These are phyloP conservation scores for Platycercus adscitus DNA, from an alignment of 2,113 vertebrate genomes.

Conservation along the genomic window DNA sequence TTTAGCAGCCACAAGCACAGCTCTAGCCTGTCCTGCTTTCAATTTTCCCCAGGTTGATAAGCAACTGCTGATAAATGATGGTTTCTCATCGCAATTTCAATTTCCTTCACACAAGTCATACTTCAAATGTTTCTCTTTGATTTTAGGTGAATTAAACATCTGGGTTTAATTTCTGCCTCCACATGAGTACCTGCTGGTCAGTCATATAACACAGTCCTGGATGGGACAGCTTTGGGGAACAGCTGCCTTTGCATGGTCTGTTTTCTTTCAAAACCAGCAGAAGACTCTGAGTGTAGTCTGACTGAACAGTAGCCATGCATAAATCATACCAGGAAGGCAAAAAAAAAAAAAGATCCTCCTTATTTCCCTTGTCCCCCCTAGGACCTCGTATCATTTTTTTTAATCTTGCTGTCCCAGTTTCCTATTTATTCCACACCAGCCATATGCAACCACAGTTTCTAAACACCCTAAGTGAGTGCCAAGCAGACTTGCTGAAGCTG, in stretches of 20 bases:
- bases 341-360: not conserved
- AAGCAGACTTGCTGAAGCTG: not conserved
- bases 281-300: not conserved
- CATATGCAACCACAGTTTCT: not conserved
- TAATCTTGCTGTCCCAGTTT: not conserved
- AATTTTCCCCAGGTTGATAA: not conserved
- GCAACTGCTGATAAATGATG: not conserved
- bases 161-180: not conserved
- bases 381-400: not conserved
- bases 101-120: not conserved
- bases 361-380: not conserved
- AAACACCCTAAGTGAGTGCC: not conserved
- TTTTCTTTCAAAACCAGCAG: not conserved
- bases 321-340: not conserved
- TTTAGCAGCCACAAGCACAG: not conserved
- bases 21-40: not conserved
- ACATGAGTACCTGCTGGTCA: not conserved
- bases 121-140: not conserved
- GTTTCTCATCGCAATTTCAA: not conserved
- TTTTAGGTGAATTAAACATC: slow-evolving; percentile 2
- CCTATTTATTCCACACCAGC: not conserved
- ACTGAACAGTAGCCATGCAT: not conserved
- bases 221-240: not conserved
- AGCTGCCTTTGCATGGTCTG: not conserved
- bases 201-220: not conserved